phyloP scores from a whole-genome alignment of 2,113 vertebrate species.

The Ochotona curzoniae region DNA sequence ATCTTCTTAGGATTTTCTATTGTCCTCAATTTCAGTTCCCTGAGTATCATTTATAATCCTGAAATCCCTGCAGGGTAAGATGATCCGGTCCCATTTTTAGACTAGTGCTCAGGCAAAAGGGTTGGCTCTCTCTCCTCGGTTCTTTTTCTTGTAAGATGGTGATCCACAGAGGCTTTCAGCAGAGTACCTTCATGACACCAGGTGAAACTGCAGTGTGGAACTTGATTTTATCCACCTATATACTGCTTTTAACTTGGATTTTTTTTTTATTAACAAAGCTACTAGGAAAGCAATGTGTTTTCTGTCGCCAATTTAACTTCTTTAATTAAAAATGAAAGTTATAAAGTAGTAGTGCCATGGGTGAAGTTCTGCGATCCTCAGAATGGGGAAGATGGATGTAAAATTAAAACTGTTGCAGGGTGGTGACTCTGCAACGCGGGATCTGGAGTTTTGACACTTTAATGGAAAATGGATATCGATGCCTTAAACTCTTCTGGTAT shows the following conservation, averaged over 20 bases:
- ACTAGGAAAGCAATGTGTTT: slow-evolving; percentile 85
- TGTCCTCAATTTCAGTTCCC: not conserved
- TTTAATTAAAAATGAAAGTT: slow-evolving; percentile 90
- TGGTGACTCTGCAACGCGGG: slow-evolving; percentile 65
- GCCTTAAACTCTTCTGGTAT: slow-evolving; percentile 71
- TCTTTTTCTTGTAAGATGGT: slow-evolving; percentile 29
- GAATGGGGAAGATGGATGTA: slow-evolving; percentile 81
- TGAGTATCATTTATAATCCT: slow-evolving; percentile 7
- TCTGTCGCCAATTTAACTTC: slow-evolving; percentile 87
- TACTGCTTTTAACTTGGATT: slow-evolving; percentile 82
- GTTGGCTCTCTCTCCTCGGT: not conserved
- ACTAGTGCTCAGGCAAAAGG: not conserved
- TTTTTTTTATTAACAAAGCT: slow-evolving; percentile 86
- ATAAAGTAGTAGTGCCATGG: slow-evolving; percentile 85
- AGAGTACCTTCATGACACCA: not conserved
- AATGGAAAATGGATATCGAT: slow-evolving; percentile 77
- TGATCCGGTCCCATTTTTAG: slow-evolving; percentile 16
- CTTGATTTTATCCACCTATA: slow-evolving; percentile 79
- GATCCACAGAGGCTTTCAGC: not conserved
- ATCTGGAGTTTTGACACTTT: slow-evolving; percentile 79
- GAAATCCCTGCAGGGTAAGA: slow-evolving; percentile 5
- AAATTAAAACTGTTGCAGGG: slow-evolving; percentile 84
- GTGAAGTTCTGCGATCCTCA: slow-evolving; percentile 86
- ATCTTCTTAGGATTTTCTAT: not conserved
- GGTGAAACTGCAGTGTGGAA: slow-evolving; percentile 9